Evolutionary conservation across 2,888 invertebrate species (phyloP), one percentile per base, ranked within the genome.

Genomic region (Polydrusus pterygomalis): DNA sequence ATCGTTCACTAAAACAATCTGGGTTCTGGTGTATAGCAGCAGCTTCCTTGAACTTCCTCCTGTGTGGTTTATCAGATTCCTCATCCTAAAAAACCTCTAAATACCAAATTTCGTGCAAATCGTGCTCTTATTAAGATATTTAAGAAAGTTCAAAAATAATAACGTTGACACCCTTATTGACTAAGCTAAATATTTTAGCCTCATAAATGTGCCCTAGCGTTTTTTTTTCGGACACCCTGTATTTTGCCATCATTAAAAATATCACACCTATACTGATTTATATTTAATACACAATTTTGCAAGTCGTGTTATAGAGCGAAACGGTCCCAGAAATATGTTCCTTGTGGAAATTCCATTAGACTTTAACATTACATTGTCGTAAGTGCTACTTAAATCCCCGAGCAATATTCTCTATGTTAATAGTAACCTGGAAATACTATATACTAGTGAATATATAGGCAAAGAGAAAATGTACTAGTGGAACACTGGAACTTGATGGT

Each of bases 311-410:
- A 0, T 60, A 60, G 34, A 56, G 58, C 56, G 18, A 38, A 17
- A 38, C 34, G 38, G 10, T 30, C 49, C 30, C 17, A 25, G 58
- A 58, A 45, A 69, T 58, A n/a, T 20, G 40, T 10, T 47, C 54
- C 45, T 51, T 51, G 43, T 30, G 54, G 17, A 71, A 64, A 54
- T 71, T 71, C 71, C 71, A 71, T 71, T 71, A 71, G 45, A 60
- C 54, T 47, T 40, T 40, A 40, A 40, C 60, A 47, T 34, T 70
- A 70, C n/a, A 47, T 70, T 70, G 62, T 62, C 60, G 58, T 25
- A 40, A 70, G 70, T 70, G 49, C 60, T 40, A 30, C 60, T 47
- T 62, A 60, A 70, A 70, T 60, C 58, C 70, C 45, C 17, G 25
- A 60, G 60, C 70, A 60, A 70, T 58, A 47, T 70, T 49, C 49